Percentiles rank a stretch among this genome's conserved stretches.
phyloP scores from a whole-genome alignment of 2,888 invertebrate genomes.

The Drosophila conformis region DNA sequence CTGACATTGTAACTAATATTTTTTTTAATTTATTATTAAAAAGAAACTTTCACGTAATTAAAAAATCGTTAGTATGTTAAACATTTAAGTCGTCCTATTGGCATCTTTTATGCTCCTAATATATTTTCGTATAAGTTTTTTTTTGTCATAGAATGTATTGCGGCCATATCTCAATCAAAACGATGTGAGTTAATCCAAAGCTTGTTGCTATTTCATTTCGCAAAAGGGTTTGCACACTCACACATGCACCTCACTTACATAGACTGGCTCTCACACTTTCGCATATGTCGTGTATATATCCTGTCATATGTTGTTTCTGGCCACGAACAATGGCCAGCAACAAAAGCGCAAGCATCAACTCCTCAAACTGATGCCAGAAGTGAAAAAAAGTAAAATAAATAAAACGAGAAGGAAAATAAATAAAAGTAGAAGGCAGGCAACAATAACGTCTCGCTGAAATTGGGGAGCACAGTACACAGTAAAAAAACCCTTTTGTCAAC shows the following conservation, averaged over 20 bases:
- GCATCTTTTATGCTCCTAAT: background rate
- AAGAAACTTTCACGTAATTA: background rate
- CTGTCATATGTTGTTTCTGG: slow-evolving; percentile 63
- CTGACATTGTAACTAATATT: too few species aligned
- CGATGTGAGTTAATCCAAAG: slow-evolving; percentile 57
- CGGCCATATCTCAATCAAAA: slow-evolving; percentile 53
- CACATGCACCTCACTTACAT: background rate
- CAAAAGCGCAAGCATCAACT: slow-evolving; percentile 74
- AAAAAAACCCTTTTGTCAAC: slow-evolving; percentile 71
- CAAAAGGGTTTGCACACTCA: slow-evolving; percentile 17
- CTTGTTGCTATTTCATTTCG: slow-evolving; percentile 70
- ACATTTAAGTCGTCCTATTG: background rate
- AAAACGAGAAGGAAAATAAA: slow-evolving; percentile 27
- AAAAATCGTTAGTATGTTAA: background rate
- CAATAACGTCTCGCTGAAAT: slow-evolving; percentile 51
- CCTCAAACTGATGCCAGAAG: slow-evolving; percentile 61
- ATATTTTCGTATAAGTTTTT: background rate
- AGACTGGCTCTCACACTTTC: background rate
- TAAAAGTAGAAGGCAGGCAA: slow-evolving; percentile 14
- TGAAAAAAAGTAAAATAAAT: slow-evolving; percentile 23
- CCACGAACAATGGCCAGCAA: slow-evolving; percentile 60
- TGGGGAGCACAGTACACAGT: slow-evolving; percentile 48
- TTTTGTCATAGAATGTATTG: background rate
- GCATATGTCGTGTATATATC: slow-evolving; percentile 17
- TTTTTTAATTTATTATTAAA: too few species aligned